Evolutionary conservation across 2,888 invertebrate genomes (phyloP).

Genomic region (Sicus ferrugineus): DNA sequence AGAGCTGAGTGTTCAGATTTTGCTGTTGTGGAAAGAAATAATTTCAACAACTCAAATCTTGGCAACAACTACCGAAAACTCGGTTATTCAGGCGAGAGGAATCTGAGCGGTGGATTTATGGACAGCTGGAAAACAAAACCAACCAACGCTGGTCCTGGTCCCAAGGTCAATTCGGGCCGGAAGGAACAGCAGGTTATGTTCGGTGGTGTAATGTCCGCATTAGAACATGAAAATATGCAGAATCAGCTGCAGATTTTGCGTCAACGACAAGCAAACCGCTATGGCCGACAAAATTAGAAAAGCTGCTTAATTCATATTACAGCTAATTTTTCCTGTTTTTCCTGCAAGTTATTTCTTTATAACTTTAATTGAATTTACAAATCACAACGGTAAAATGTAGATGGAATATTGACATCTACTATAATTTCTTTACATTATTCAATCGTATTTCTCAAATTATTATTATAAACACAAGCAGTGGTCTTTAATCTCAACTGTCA

Average conservation of each 20-base stretch:
- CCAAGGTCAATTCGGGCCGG: not conserved
- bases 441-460: no score
- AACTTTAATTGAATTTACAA: no score
- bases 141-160: not conserved
- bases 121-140: conserved; percentile 9
- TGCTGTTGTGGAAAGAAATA: conserved; percentile 13
- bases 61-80: conserved; percentile 7
- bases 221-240: conserved; percentile 9
- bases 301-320: not conserved
- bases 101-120: no score
- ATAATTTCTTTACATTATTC: no score
- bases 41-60: conserved; percentile 17
- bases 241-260: conserved; percentile 9
- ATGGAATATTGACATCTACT: no score
- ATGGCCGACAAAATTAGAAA: not conserved
- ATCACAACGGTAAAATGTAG: no score
- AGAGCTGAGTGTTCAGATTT: conserved; percentile 1
- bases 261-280: conserved; percentile 16
- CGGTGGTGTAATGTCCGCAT: not conserved
- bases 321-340: no score
- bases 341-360: no score
- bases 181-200: conserved; percentile 8
- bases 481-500: no score
- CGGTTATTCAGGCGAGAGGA: conserved; percentile 1
- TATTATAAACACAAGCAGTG: no score